Evolutionary conservation across 2,113 vertebrate species (phyloP).

Genomic region (Sander lucioperca): DNA sequence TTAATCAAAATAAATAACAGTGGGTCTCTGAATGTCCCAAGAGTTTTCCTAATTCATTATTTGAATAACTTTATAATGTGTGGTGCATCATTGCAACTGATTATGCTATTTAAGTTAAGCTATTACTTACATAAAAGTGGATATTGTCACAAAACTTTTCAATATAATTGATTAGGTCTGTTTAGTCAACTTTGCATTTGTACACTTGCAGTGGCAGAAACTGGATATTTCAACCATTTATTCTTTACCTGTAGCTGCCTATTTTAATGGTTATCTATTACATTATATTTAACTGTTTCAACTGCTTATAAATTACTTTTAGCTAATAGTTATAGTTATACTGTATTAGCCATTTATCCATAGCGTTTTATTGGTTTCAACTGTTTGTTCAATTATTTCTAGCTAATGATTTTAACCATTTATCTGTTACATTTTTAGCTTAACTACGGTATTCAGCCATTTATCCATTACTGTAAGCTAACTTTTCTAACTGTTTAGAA

Average conservation of each 20-base stretch:
- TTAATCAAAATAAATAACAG: background rate
- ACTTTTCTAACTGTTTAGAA: no score
- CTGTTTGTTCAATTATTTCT: no score
- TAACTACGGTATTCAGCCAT: background rate
- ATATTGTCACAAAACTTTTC: background rate
- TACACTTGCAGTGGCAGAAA: background rate
- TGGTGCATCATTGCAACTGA: background rate
- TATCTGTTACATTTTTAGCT: background rate
- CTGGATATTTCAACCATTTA: background rate
- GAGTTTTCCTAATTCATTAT: background rate
- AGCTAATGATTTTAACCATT: background rate
- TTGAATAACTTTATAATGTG: background rate
- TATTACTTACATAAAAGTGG: background rate
- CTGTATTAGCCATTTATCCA: background rate
- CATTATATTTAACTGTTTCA: background rate
- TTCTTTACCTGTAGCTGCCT: background rate
- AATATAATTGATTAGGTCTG: background rate
- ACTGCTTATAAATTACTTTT: background rate
- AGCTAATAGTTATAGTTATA: background rate
- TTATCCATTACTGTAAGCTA: background rate
- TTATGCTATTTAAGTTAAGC: background rate
- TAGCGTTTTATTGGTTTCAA: no score
- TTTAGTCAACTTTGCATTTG: background rate
- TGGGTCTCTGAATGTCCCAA: background rate
- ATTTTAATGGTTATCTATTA: no score